These are phyloP conservation scores for Chrysochloris asiatica DNA, from an alignment of 2,113 vertebrate species.

Conservation along the genomic window DNA sequence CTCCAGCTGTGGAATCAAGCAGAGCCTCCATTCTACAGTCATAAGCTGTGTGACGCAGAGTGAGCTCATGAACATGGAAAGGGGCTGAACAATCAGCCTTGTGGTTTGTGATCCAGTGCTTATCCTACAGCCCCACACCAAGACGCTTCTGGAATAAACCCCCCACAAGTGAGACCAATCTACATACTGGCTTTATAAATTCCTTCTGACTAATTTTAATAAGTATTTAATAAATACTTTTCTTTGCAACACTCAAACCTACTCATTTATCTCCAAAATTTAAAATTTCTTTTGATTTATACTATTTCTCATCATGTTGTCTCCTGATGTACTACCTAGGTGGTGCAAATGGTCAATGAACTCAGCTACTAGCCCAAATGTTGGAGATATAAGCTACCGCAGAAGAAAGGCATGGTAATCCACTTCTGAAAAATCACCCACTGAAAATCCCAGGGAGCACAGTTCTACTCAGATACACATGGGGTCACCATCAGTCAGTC, in stretches of 20 bases:
- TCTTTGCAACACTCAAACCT: neutral
- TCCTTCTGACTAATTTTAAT: neutral
- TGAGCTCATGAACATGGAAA: neutral
- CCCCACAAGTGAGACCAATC: too few relatives aligned
- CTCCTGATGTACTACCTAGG: neutral
- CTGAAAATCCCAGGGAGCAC: neutral
- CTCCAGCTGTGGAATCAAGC: fast-evolving
- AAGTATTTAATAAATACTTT: too few relatives aligned
- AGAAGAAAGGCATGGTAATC: neutral
- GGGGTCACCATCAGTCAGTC: neutral
- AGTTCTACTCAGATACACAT: neutral
- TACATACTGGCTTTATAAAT: neutral
- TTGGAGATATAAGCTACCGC: neutral
- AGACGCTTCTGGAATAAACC: neutral
- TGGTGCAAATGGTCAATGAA: neutral
- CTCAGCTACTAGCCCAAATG: neutral
- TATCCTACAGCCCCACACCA: too few relatives aligned
- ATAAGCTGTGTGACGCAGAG: fast-evolving
- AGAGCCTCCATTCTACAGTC: fast-evolving
- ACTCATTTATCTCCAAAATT: neutral
- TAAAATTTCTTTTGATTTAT: neutral
- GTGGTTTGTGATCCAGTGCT: too few relatives aligned
- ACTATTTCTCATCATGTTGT: neutral
- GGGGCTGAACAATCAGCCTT: too few relatives aligned
- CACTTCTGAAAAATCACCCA: neutral